Evolutionary conservation across 2,888 invertebrate species (phyloP).

Genomic region (Cyrtodaria siliqua): DNA sequence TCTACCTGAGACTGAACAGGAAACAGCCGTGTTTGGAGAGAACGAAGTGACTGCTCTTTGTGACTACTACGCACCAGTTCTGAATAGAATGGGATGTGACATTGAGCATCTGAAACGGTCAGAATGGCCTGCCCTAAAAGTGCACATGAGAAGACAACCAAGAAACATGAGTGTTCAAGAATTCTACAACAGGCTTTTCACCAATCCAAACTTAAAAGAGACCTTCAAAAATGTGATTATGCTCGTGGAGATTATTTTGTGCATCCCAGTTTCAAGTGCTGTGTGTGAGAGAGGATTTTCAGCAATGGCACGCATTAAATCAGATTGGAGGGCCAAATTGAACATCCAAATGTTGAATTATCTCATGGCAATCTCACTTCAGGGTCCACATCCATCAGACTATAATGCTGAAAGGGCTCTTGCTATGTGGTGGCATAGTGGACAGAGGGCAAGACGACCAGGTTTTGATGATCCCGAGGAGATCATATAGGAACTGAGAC

Average conservation of each 20-base stretch:
- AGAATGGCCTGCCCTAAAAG: constrained; percentile 43
- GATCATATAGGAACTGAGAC: too few relatives aligned
- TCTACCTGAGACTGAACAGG: constrained; percentile 36
- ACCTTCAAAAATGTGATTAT: constrained; percentile 26
- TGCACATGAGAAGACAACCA: constrained; percentile 23
- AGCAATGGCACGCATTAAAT: constrained; percentile 56
- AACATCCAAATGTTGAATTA: constrained; percentile 42
- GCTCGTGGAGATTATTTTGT: constrained; percentile 49
- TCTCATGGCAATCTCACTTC: constrained; percentile 50
- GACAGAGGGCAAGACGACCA: constrained; percentile 48
- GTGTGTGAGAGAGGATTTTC: constrained; percentile 64
- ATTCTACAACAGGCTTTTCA: constrained; percentile 24
- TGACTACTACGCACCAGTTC: constrained; percentile 18
- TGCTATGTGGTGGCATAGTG: constrained; percentile 56
- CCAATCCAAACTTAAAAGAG: constrained; percentile 16
- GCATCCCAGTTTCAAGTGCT: constrained; percentile 35
- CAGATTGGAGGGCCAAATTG: constrained; percentile 56
- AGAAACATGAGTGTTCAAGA: constrained; percentile 3
- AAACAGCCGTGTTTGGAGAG: constrained; percentile 27
- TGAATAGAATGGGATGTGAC: constrained; percentile 37
- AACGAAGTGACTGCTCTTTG: constrained; percentile 16
- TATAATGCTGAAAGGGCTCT: constrained; percentile 47
- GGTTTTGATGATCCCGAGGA: too few relatives aligned
- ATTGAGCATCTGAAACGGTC: constrained; percentile 13
- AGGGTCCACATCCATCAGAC: constrained; percentile 31